phyloP scores from a whole-genome alignment of 2,888 invertebrate species.

The Vandiemenella viatica region DNA sequence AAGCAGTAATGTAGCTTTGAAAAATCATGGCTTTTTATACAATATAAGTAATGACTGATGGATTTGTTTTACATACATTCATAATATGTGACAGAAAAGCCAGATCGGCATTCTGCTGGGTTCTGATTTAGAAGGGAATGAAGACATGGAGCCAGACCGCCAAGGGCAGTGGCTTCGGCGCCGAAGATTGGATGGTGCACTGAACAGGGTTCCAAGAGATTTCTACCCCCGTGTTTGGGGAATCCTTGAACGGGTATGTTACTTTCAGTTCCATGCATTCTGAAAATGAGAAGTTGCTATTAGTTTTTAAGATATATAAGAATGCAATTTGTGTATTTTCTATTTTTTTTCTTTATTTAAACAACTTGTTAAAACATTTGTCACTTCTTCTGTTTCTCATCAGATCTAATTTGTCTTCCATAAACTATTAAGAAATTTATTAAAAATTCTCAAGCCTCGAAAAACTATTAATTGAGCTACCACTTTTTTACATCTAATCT shows the following conservation, averaged over 20 bases:
- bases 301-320: neutral
- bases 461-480: too few relatives aligned
- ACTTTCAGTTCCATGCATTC: neutral
- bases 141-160: slow-evolving; percentile 40
- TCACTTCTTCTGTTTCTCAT: too few relatives aligned
- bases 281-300: neutral
- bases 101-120: slow-evolving; percentile 36
- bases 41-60: too few relatives aligned
- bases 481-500: too few relatives aligned
- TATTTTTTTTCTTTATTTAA: neutral
- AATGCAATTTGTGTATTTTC: neutral
- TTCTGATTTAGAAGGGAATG: slow-evolving; percentile 33
- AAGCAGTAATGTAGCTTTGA: too few relatives aligned
- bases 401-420: too few relatives aligned
- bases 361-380: neutral
- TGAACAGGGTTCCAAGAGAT: slow-evolving; percentile 91
- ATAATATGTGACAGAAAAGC: slow-evolving; percentile 37
- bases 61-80: too few relatives aligned
- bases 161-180: slow-evolving; percentile 96
- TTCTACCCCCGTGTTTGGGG: slow-evolving; percentile 94
- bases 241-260: slow-evolving; percentile 62
- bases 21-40: too few relatives aligned
- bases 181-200: slow-evolving; percentile 84
- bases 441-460: too few relatives aligned
- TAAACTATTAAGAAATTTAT: too few relatives aligned